Evolutionary conservation across 2,797 vertebrate genomes (phyloP), one percentile per base, ranked within the genome.

Genomic region (Florisuga fusca): DNA sequence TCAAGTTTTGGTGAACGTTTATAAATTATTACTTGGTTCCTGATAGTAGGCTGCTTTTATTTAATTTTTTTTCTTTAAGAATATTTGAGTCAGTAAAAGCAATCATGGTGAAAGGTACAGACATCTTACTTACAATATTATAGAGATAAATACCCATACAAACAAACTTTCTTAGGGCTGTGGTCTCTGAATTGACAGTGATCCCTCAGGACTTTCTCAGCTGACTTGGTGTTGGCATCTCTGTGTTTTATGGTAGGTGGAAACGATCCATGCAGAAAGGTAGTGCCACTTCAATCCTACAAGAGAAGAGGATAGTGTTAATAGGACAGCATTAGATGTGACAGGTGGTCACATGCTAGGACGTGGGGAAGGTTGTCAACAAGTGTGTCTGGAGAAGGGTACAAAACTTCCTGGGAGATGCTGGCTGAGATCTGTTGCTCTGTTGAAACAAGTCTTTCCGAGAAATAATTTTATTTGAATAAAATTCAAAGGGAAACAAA

Each of bases 21-120:
- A 80, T 83, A 43, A 92, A 89, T 91, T 92, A 94, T 84, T 87
- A 34, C 20, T 59, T 6, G 2, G 15, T 74, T 95, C 45, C 43
- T 58, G 64, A 71, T 78, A 83, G 41, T 26, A 81, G n/a, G 11
- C 13, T 88, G 64, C 17, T 85, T 93, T 95, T 61, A 82, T 82
- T 68, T 78, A 84, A 84, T 86, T 84, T 84, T 69, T 83, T 95
- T 91, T 27, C 77, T 89, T 69, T n/a, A 67, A 74, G 92, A 93
- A 83, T 89, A 57, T 64, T 75, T 86, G 64, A 78, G 45, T 61
- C n/a, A 50, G 46, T 77, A 77, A 68, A 74, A 83, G 26, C 46
- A 93, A 61, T 86, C 34, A 46, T 1, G 0, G 23, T 83, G 25
- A 85, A 86, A 83, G 26, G 29, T 83, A 18, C 14, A 38, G 64